A percentile compares a stretch with the other conserved stretches of the same genome.
Evolutionary conservation across 53 echinoderm and acorn worm genomes (phyloP).

Genomic region (Astropecten irregularis): DNA sequence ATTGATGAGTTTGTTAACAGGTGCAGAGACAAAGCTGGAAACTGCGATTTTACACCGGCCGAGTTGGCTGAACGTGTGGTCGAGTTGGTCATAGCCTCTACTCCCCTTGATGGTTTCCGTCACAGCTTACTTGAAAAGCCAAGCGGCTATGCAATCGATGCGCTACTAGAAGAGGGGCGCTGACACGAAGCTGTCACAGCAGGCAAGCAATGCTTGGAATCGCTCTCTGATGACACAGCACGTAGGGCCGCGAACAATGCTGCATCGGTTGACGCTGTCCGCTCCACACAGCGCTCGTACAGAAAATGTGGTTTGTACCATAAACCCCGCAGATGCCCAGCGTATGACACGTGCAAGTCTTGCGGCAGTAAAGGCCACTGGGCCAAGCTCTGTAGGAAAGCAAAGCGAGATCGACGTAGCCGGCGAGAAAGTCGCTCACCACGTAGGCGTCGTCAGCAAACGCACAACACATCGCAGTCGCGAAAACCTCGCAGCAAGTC

Average conservation of each 20-base stretch:
- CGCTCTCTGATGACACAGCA: conserved; percentile 13
- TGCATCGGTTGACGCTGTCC: conserved; percentile 25
- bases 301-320: conserved; percentile 48
- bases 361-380: conserved; percentile 62
- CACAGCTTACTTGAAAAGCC: conserved; percentile 34
- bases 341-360: conserved; percentile 54
- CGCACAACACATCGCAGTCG: neutral
- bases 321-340: conserved; percentile 59
- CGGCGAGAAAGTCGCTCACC: neutral
- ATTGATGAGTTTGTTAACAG: conserved; percentile 67
- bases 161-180: conserved; percentile 36
- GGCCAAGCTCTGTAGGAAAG: conserved; percentile 45
- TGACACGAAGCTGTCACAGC: conserved; percentile 59
- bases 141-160: neutral
- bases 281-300: neutral
- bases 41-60: too few species aligned
- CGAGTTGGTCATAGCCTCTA: conserved; percentile 62
- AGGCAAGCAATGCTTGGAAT: conserved; percentile 17
- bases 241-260: neutral
- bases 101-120: conserved; percentile 55
- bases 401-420: neutral
- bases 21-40: conserved; percentile 48
- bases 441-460: neutral
- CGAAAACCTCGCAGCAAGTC: too few species aligned
- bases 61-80: conserved; percentile 65